Base-by-base conservation (phyloP, 2,797 vertebrate species). In the Tangara arthus region DNA sequence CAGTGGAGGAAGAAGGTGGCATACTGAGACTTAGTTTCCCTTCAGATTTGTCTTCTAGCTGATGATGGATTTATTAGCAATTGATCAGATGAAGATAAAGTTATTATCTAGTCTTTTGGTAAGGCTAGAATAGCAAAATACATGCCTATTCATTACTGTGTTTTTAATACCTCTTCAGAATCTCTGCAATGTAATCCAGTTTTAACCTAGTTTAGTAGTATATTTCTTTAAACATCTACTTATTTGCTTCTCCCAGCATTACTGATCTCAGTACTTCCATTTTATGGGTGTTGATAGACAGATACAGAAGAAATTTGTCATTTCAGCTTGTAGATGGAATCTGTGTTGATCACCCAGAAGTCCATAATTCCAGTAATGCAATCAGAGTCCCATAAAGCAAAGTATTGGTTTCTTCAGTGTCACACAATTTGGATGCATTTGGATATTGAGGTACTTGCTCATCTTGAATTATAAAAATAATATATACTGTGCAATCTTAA, bases 401-500 rank as follows among this genome's bases (percentile, higher is more conserved):
- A 35, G 15, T 20, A 17, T 39, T 69, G 44, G 19, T 93, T 85
- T 77, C 35, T 79, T 50, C 70, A 39, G 34, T n/a, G 39, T 73
- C 78, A 71, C 63, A 13, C 15, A 41, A 56, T 81, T 81, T 55
- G 44, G 39, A 44, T 70, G 78, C 22, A 17, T 81, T 84, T 92
- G 70, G 63, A 53, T 75, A 68, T 42, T 73, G 49, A 76, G 12
- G 12, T 52, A 82, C 83, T 86, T 82, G 23, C 27, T 89, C 30
- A 55, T 91, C 77, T 46, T 90, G 85, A 93, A 75, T 84, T 82
- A 79, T 30, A 76, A 85, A 95, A 94, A 77, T 80, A 84, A 75
- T 65, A 78, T 91, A 66, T 80, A 44, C 41, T 82, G 39, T 70
- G 72, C 76, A 92, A 87, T 87, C 56, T 59, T 90, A 68, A 66